These are phyloP conservation scores for Eulemur rufifrons DNA, from an alignment of 2,113 vertebrate genomes.

Conservation along the genomic window DNA sequence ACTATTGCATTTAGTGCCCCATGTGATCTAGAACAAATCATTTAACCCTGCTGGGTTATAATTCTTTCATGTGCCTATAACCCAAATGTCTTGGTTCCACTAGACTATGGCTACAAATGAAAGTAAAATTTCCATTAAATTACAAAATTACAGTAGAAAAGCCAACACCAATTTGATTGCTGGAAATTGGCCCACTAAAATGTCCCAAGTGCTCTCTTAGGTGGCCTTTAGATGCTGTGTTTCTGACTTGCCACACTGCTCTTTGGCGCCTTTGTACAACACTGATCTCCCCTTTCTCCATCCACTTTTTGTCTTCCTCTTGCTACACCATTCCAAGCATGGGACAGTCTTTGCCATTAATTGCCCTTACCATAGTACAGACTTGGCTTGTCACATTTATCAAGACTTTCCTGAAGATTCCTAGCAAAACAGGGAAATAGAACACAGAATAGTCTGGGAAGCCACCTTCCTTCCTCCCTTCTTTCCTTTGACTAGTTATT, in stretches of 20 bases:
- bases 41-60: not conserved
- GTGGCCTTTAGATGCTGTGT: not conserved
- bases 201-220: not conserved
- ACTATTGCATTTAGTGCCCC: not conserved
- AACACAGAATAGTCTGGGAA: not conserved
- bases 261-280: not conserved
- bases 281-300: not conserved
- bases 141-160: not conserved
- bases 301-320: not conserved
- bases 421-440: not conserved
- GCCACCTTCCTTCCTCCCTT: not conserved
- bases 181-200: not conserved
- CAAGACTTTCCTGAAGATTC: not conserved
- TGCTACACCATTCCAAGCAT: not conserved
- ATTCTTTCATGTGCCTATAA: slow-evolving; percentile 18
- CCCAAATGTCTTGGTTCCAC: not conserved
- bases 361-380: not conserved
- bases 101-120: not conserved
- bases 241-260: not conserved
- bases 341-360: not conserved
- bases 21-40: slow-evolving; percentile 3
- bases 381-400: not conserved
- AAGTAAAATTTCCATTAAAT: slow-evolving; percentile 20
- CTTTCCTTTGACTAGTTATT: not conserved
- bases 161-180: not conserved